phyloP scores from a whole-genome alignment of 2,888 invertebrate genomes.

The Polia nebulosa region DNA sequence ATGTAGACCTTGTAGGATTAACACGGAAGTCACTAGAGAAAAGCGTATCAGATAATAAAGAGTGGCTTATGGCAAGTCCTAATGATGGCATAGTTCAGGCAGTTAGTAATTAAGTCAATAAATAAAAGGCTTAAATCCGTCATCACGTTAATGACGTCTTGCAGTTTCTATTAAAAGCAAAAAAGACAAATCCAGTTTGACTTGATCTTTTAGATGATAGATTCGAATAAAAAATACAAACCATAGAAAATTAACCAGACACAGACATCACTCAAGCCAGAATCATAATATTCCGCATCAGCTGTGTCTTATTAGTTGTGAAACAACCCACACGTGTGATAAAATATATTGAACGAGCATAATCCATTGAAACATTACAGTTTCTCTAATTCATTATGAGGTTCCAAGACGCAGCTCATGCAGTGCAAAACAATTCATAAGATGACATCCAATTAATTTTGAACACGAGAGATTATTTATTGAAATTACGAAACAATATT shows the following conservation, averaged over 20 bases:
- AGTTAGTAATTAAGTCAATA: neutral
- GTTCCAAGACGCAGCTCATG: neutral
- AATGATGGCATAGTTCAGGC: neutral
- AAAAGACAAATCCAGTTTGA: neutral
- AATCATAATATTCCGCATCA: slow-evolving; percentile 16
- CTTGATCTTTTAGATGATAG: neutral
- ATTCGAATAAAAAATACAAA: neutral
- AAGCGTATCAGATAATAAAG: neutral
- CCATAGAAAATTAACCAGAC: neutral
- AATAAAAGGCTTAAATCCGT: neutral
- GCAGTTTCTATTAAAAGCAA: neutral
- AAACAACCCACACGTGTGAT: slow-evolving; percentile 25
- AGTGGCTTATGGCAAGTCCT: too few relatives aligned
- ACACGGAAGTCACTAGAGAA: neutral
- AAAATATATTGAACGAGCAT: slow-evolving; percentile 26
- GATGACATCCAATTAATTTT: slow-evolving; percentile 24
- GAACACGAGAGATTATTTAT: slow-evolving; percentile 25
- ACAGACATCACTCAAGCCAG: neutral
- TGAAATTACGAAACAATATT: slow-evolving; percentile 14
- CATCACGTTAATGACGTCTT: too few relatives aligned
- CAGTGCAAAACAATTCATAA: slow-evolving; percentile 28
- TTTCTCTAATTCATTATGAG: slow-evolving; percentile 18
- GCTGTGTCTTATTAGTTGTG: slow-evolving; percentile 32
- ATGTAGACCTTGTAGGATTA: neutral
- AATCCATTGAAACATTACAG: slow-evolving; percentile 41